phyloP scores from a whole-genome alignment of 2,797 vertebrate genomes.

The Hippopotamyrus pictus region DNA sequence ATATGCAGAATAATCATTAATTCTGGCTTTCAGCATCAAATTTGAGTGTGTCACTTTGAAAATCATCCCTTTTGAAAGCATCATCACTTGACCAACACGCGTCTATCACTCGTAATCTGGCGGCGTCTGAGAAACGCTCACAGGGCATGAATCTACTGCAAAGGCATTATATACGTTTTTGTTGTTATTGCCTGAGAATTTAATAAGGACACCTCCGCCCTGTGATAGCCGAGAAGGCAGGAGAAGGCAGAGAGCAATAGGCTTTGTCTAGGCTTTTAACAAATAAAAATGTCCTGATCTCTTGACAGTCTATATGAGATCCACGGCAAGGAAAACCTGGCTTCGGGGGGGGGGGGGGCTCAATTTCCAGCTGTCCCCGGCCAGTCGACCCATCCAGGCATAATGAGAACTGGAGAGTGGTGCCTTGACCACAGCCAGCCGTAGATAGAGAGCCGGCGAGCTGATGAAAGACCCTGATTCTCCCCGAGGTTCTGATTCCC shows the following conservation, averaged over 20 bases:
- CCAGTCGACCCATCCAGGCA: background rate
- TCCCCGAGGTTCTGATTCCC: background rate
- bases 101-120: background rate
- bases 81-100: background rate
- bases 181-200: conserved; percentile 1
- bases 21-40: background rate
- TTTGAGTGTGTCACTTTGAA: background rate
- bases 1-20: background rate
- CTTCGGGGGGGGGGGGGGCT: background rate
- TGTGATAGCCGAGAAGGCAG: background rate
- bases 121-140: background rate
- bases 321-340: background rate
- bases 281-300: background rate
- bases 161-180: background rate
- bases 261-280: background rate
- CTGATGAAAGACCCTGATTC: conserved; percentile 16
- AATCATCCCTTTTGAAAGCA: too few species aligned
- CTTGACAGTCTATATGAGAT: background rate
- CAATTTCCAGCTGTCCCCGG: background rate
- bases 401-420: conserved; percentile 9
- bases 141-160: background rate
- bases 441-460: background rate
- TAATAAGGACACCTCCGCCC: background rate
- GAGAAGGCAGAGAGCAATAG: background rate
- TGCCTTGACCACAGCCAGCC: background rate